Percentiles rank a stretch among this genome's conserved stretches.
Conservation (phyloP, 1,140 invertebrate species). For the Pseudomyrmex pallidus region DNA sequence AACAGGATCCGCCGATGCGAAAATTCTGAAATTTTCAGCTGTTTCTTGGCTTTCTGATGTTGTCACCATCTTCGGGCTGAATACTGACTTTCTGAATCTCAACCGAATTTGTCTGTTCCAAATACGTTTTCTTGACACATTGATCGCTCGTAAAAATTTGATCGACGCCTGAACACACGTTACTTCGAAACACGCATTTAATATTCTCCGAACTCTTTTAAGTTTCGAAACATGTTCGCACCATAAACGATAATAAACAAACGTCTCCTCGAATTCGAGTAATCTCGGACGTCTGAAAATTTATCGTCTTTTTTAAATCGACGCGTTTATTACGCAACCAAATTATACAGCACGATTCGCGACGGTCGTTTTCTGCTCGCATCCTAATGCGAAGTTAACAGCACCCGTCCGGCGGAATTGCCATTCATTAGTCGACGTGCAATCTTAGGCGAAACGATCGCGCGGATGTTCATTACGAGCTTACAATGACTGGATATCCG, state of each 20-base stretch:
- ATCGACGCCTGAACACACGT: not conserved
- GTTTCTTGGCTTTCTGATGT: slow-evolving; percentile 72
- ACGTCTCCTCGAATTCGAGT: not conserved
- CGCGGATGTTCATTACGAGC: slow-evolving; percentile 29
- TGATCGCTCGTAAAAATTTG: not conserved
- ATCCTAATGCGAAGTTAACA: slow-evolving; percentile 20
- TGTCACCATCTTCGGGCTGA: slow-evolving; percentile 50
- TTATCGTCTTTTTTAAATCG: not conserved
- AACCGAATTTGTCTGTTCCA: not conserved
- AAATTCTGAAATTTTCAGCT: slow-evolving; percentile 75
- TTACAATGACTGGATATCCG: slow-evolving; percentile 31
- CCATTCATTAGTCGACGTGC: slow-evolving; percentile 51
- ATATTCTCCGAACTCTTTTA: slow-evolving; percentile 22
- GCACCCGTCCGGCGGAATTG: slow-evolving; percentile 33
- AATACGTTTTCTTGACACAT: slow-evolving; percentile 6
- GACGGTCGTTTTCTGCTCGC: slow-evolving; percentile 27
- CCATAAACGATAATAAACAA: slow-evolving; percentile 30
- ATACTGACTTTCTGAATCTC: slow-evolving; percentile 64
- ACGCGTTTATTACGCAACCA: not conserved
- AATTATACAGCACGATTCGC: slow-evolving; percentile 51
- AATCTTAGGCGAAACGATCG: slow-evolving; percentile 29
- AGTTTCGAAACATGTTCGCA: not conserved
- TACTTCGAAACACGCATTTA: slow-evolving; percentile 3
- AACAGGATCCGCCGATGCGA: slow-evolving; percentile 2
- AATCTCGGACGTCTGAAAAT: not conserved